Conservation (phyloP, 2,113 vertebrate species). For the Paraplagusia blochii region DNA sequence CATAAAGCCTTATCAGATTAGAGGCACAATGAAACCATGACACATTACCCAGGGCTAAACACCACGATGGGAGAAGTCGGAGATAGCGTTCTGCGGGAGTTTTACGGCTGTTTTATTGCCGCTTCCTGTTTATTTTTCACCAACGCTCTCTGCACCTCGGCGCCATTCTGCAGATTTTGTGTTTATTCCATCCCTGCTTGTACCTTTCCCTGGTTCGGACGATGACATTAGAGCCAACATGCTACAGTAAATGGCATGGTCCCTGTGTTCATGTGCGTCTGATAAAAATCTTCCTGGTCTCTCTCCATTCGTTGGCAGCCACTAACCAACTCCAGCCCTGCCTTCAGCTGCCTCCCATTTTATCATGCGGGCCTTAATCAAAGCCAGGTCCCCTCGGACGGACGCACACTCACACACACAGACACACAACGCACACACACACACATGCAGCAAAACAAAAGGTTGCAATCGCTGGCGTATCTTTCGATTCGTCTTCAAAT, state of each 20-base stretch:
- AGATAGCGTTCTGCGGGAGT: constrained; percentile 48
- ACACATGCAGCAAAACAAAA: constrained; percentile 41
- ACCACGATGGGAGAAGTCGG: constrained; percentile 54
- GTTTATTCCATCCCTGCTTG: constrained; percentile 37
- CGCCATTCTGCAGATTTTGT: constrained; percentile 20
- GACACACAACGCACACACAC: constrained; percentile 34
- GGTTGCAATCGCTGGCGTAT: constrained; percentile 21
- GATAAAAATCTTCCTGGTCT: constrained; percentile 72
- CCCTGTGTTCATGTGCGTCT: constrained; percentile 58
- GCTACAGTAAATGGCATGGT: constrained; percentile 56
- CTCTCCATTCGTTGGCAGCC: constrained; percentile 62
- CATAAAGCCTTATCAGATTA: constrained; percentile 73
- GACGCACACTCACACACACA: constrained; percentile 29
- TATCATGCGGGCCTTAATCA: constrained; percentile 68
- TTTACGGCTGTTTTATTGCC: constrained; percentile 59
- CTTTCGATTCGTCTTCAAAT: constrained; percentile 43
- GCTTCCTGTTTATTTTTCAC: constrained; percentile 47
- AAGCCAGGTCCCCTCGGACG: constrained; percentile 59
- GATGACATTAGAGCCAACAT: constrained; percentile 45
- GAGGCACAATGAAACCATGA: constrained; percentile 65
- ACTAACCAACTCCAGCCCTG: constrained; percentile 66
- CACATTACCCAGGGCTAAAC: constrained; percentile 65
- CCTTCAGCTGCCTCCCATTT: constrained; percentile 69
- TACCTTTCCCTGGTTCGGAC: constrained; percentile 36
- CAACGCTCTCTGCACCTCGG: constrained; percentile 18